Conservation (phyloP, 2,888 invertebrate genomes). For the Drosophila peninsularis region DNA sequence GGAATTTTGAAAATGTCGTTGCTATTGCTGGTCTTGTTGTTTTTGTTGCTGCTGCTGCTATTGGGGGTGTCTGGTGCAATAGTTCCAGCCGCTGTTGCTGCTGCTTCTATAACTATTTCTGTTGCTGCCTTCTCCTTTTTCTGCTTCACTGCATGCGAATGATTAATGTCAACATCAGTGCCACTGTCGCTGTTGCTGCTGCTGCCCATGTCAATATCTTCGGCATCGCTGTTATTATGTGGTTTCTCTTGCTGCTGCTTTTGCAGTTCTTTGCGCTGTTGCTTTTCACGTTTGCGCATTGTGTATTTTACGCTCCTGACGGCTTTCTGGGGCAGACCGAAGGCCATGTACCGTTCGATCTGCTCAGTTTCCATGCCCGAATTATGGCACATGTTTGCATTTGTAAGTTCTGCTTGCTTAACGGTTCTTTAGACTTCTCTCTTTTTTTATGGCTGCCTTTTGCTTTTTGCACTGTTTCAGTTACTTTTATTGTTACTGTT, state of each 20-base stretch:
- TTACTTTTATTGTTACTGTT: conserved; percentile 10
- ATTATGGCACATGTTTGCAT: conserved; percentile 83
- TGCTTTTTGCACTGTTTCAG: conserved; percentile 1
- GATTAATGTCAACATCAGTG: conserved; percentile 41
- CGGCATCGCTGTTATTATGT: conserved; percentile 37
- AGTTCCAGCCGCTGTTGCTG: conserved; percentile 5
- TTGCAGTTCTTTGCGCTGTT: conserved; percentile 44
- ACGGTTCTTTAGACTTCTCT: conserved; percentile 35
- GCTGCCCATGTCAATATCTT: conserved; percentile 15
- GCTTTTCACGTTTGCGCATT: conserved; percentile 77
- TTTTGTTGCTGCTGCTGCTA: conserved; percentile 3
- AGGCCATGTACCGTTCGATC: conserved; percentile 82
- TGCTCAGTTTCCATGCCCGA: conserved; percentile 81
- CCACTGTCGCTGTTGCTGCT: conserved; percentile 51
- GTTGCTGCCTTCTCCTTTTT: conserved; percentile 3
- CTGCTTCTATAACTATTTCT: conserved; percentile 13
- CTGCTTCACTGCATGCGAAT: conserved; percentile 5
- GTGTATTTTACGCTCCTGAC: conserved; percentile 81
- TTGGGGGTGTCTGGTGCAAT: conserved; percentile 20
- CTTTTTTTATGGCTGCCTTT: not conserved
- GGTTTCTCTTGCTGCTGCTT: conserved; percentile 23
- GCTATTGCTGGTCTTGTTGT: conserved; percentile 16
- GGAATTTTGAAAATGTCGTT: conserved; percentile 54
- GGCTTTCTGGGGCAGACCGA: conserved; percentile 83
- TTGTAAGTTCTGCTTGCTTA: conserved; percentile 43